Percentiles rank a stretch among this genome's conserved stretches.
These are phyloP conservation scores for Nylanderia fulva DNA, from an alignment of 1,140 invertebrate species.

Conservation along the genomic window DNA sequence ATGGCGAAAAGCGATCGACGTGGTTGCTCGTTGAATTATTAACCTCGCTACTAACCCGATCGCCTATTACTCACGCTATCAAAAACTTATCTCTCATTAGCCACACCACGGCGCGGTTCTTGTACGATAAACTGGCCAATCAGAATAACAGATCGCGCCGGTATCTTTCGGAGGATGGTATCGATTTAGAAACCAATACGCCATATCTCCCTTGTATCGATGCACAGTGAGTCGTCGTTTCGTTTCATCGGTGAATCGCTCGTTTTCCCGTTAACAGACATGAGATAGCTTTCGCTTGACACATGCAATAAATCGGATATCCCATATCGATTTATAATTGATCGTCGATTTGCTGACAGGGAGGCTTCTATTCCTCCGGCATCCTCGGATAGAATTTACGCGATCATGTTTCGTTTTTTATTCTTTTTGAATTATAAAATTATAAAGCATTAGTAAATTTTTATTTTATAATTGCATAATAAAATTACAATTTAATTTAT, in stretches of 20 bases:
- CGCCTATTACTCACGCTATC: constrained; percentile 54
- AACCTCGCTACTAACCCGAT: constrained; percentile 40
- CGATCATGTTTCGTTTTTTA: not conserved
- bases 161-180: constrained; percentile 15
- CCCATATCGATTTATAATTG: constrained; percentile 49
- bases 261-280: constrained; percentile 32
- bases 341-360: constrained; percentile 19
- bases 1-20: constrained; percentile 36
- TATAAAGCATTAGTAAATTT: too few relatives aligned
- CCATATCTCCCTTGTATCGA: constrained; percentile 25
- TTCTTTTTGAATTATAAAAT: too few relatives aligned
- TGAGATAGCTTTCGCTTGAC: constrained; percentile 36
- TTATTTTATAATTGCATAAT: too few relatives aligned
- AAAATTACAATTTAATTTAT: too few relatives aligned
- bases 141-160: constrained; percentile 41
- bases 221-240: not conserved
- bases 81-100: constrained; percentile 67
- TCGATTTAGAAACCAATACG: constrained; percentile 60
- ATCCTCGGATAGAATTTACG: not conserved
- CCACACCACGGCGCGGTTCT: constrained; percentile 24
- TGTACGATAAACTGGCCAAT: constrained; percentile 56
- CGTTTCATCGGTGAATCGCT: not conserved
- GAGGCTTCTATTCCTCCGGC: not conserved
- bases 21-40: constrained; percentile 58
- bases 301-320: constrained; percentile 34